phyloP scores from a whole-genome alignment of 2,888 invertebrate species.

The Hololepta plana region DNA sequence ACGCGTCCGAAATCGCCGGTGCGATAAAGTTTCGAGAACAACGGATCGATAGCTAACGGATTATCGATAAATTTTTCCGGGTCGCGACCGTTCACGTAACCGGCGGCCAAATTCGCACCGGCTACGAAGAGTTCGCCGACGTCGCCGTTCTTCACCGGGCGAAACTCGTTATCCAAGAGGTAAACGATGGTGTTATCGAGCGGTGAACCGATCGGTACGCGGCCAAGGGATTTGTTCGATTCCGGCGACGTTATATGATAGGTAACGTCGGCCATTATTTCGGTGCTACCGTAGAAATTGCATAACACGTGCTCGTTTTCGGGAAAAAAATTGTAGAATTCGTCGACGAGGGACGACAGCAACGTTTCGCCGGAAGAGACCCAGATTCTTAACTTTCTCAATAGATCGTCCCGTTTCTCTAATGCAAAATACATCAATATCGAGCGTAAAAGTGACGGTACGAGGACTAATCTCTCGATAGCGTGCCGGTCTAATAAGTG shows the following conservation, averaged over 20 bases:
- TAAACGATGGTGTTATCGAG: conserved; percentile 68
- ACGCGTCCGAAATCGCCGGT: conserved; percentile 73
- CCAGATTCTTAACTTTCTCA: conserved; percentile 47
- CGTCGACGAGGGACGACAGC: conserved; percentile 45
- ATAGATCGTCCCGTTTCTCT: conserved; percentile 22
- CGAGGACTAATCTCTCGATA: conserved; percentile 65
- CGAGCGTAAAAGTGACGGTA: conserved; percentile 66
- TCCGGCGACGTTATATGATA: conserved; percentile 58
- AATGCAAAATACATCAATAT: conserved; percentile 56
- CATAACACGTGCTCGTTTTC: conserved; percentile 47
- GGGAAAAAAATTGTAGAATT: conserved; percentile 62
- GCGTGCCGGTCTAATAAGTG: conserved; percentile 47
- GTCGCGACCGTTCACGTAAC: conserved; percentile 61
- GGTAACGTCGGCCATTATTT: conserved; percentile 83
- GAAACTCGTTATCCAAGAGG: conserved; percentile 55
- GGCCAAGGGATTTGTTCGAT: no score
- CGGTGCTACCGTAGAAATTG: conserved; percentile 84
- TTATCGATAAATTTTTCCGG: conserved; percentile 58
- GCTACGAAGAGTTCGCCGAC: conserved; percentile 71
- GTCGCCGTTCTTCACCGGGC: conserved; percentile 50
- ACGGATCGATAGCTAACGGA: conserved; percentile 47
- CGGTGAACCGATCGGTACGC: no score
- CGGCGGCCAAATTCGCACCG: conserved; percentile 60
- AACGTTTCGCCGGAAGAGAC: conserved; percentile 78
- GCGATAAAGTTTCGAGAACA: conserved; percentile 54